These are phyloP conservation scores for Periophthalmus magnuspinnatus DNA, from an alignment of 2,797 vertebrate genomes.

Conservation along the genomic window DNA sequence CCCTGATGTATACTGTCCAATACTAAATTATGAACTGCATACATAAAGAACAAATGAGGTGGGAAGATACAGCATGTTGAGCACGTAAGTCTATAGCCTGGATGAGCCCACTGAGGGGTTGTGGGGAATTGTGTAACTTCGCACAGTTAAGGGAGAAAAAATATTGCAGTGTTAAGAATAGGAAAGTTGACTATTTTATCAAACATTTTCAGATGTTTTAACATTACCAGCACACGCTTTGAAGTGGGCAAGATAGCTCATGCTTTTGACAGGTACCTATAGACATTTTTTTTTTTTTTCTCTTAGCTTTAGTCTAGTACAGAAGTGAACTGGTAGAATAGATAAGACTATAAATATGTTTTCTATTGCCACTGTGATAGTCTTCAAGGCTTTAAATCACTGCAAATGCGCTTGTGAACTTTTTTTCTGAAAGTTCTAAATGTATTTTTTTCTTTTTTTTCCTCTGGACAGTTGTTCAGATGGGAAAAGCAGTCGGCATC, in stretches of 20 bases:
- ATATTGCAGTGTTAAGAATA: background rate
- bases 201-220: constrained; percentile 23
- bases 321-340: constrained; percentile 2
- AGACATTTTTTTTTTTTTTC: constrained; percentile 1
- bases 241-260: constrained; percentile 18
- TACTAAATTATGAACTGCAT: constrained; percentile 44
- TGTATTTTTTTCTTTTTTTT: background rate
- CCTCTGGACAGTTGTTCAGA: background rate
- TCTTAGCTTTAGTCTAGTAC: background rate
- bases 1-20: constrained; percentile 20
- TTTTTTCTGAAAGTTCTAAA: background rate
- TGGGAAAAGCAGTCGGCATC: background rate
- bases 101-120: background rate
- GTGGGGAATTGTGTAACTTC: background rate
- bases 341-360: background rate
- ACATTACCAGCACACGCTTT: constrained; percentile 25
- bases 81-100: background rate
- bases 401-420: background rate
- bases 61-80: constrained; percentile 25
- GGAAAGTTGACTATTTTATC: constrained; percentile 21
- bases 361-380: background rate
- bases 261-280: constrained; percentile 14
- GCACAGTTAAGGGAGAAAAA: background rate
- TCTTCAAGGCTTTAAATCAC: constrained; percentile 1
- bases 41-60: constrained; percentile 46